Evolutionary conservation across 1,140 invertebrate genomes (phyloP).

Genomic region (Polypedilum pembai): DNA sequence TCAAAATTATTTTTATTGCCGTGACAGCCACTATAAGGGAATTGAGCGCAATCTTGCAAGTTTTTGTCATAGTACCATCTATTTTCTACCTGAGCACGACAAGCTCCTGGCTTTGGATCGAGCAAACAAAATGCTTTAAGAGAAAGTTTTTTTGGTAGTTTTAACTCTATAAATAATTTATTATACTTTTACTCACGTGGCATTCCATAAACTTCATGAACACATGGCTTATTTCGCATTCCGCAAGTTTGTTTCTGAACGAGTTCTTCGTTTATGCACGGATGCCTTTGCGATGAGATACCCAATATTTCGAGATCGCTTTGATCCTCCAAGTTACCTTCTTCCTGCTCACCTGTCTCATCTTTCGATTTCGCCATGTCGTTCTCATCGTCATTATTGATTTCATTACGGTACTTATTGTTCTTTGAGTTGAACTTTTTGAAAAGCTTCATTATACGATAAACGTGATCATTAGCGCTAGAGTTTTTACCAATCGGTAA

Average conservation of each 20-base stretch:
- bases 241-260: constrained; percentile 15
- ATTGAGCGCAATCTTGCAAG: constrained; percentile 57
- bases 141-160: neutral
- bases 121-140: constrained; percentile 38
- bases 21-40: constrained; percentile 68
- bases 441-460: neutral
- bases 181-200: neutral
- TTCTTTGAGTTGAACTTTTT: constrained; percentile 35
- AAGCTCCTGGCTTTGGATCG: constrained; percentile 50
- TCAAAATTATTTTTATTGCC: constrained; percentile 69
- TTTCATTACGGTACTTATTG: constrained; percentile 23
- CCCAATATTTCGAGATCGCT: constrained; percentile 8
- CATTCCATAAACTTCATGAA: neutral
- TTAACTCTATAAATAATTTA: neutral
- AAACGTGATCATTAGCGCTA: neutral
- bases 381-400: neutral
- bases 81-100: constrained; percentile 54
- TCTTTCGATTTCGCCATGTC: neutral
- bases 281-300: neutral
- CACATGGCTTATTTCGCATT: constrained; percentile 15
- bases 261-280: constrained; percentile 2
- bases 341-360: neutral
- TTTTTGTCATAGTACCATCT: constrained; percentile 65
- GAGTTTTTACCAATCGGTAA: constrained; percentile 34
- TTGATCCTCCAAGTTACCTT: neutral